Base-by-base conservation (phyloP, 2,797 vertebrate species). In the Dromococcyx pavoninus region DNA sequence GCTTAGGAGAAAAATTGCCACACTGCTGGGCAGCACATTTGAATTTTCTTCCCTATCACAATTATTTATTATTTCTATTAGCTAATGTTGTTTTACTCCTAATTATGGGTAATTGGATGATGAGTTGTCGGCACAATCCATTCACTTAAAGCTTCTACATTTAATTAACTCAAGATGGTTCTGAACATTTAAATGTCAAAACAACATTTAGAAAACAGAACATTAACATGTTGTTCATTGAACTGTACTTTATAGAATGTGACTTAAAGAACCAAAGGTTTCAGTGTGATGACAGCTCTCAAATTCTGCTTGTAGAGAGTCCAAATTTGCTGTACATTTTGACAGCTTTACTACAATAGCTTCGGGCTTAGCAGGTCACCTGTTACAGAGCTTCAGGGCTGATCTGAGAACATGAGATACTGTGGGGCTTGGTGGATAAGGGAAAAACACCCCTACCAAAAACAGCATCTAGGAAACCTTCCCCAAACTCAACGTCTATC, bases 151-250 rank as follows among this genome's bases (percentile, higher is more conserved):
- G 95, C 93, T 66, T 97, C 93, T 92, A 92, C 85, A 93, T 96
- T 96, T 97, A 97, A 97, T 97, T 97, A 97, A 97, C 93, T 97
- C 93, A 95, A 97, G 95, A 94, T 94, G 94, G 72, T 94, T 96
- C 92, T 77, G 74, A 96, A 94, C 95, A 93, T 94, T 96, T 96
- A 96, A 96, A 95, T 92, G 94, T 95, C 96, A 97, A 96, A 96
- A 96, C 93, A 97, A 92, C 94, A 89, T 71, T 97, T 94, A 96
- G 95, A 95, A 96, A 96, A 92, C 92, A 95, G 87, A 95, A 94
- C 91, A 94, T 95, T 95, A 96, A 88, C 95, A 88, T 86, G 96
- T 86, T 94, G 75, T 89, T 97, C 92, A 90, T 82, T 96, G 95
- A 97, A 95, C 91, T 95, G 82, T 91, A 87, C 82, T 50, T 96